Conservation (phyloP, 2,113 vertebrate species). For the Sciurus niger region DNA sequence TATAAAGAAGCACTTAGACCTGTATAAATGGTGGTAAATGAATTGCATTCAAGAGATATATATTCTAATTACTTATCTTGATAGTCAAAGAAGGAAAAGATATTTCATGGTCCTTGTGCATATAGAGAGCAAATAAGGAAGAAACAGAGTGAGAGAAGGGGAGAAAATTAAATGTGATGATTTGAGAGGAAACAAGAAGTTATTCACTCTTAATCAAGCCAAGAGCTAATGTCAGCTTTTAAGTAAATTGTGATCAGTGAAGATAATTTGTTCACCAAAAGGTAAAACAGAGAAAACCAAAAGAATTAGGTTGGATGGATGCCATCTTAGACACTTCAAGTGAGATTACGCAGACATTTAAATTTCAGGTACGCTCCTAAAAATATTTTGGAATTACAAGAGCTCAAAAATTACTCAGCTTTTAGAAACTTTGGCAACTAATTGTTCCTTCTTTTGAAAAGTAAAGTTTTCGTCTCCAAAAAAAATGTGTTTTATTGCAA, state of each 20-base stretch:
- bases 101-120: background rate
- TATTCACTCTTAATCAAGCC: background rate
- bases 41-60: background rate
- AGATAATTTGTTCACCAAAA: conserved; percentile 70
- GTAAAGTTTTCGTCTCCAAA: conserved; percentile 10
- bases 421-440: conserved; percentile 33
- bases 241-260: conserved; percentile 24
- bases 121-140: background rate
- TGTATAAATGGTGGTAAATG: background rate
- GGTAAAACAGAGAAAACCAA: conserved; percentile 67
- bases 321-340: conserved; percentile 30
- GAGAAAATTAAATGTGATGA: background rate
- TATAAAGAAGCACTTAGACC: background rate
- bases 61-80: background rate
- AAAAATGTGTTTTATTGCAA: conserved; percentile 75
- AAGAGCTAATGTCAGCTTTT: conserved; percentile 55
- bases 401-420: background rate
- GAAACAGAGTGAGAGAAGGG: background rate
- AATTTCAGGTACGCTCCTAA: conserved; percentile 55
- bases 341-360: background rate
- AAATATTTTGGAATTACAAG: conserved; percentile 37
- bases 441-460: conserved; percentile 17
- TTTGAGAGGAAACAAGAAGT: background rate
- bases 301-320: conserved; percentile 4
- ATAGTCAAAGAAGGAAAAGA: background rate